phyloP scores from a whole-genome alignment of 2,113 vertebrate species.

The Corydoras maculifer region DNA sequence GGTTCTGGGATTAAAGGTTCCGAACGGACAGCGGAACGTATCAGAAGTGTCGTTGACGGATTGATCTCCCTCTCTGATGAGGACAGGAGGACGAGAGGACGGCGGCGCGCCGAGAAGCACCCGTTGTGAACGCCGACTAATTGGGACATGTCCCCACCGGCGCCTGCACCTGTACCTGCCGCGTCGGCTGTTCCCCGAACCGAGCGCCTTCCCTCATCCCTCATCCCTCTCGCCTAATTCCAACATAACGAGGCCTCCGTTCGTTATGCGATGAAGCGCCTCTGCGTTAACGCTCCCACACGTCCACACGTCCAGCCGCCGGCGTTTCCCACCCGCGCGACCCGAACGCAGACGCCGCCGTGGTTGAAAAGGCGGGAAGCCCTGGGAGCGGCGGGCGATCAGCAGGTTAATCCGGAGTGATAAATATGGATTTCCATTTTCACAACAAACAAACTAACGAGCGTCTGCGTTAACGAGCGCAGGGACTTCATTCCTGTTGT shows the following conservation, averaged over 20 bases:
- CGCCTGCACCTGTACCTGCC: conserved; percentile 65
- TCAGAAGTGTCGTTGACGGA: no score
- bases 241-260: conserved; percentile 59
- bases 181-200: conserved; percentile 54
- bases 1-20: no score
- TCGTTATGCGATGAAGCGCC: conserved; percentile 51
- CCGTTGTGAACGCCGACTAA: conserved; percentile 64
- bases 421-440: conserved; percentile 65
- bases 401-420: conserved; percentile 65
- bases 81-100: conserved; percentile 19
- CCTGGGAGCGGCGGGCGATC: conserved; percentile 60
- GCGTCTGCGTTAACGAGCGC: conserved; percentile 33
- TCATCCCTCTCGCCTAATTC: conserved; percentile 59
- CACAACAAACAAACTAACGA: conserved; percentile 48
- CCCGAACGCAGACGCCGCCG: conserved; percentile 30
- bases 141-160: conserved; percentile 61
- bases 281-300: conserved; percentile 53
- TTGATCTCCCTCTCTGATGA: background rate
- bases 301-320: conserved; percentile 54
- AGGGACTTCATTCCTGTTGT: conserved; percentile 8
- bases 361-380: conserved; percentile 47
- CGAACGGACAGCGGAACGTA: no score
- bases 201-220: conserved; percentile 45
- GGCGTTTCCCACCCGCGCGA: conserved; percentile 48
- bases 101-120: conserved; percentile 52